phyloP scores from a whole-genome alignment of 2,888 invertebrate genomes.

The Ectemnius continuus region DNA sequence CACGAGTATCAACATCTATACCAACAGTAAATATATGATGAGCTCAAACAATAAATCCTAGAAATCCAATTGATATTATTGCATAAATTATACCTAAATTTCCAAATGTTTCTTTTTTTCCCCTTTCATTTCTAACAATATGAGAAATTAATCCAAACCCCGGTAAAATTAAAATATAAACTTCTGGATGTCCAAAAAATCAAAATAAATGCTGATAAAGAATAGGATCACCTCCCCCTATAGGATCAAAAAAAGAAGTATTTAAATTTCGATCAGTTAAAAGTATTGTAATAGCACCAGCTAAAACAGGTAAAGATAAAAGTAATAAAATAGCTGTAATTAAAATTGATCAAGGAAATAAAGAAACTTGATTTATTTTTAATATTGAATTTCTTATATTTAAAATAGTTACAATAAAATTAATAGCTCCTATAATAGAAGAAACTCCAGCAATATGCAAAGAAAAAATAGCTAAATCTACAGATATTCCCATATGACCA shows the following conservation, averaged over 20 bases:
- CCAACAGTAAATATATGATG: conserved; percentile 93
- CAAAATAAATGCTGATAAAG: conserved; percentile 91
- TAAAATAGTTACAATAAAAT: conserved; percentile 88
- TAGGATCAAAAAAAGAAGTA: conserved; percentile 89
- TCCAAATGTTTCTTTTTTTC: conserved; percentile 87
- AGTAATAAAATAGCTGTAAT: conserved; percentile 84
- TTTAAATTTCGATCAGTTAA: conserved; percentile 89
- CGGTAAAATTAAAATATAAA: conserved; percentile 91
- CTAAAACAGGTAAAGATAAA: conserved; percentile 86
- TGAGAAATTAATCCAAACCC: conserved; percentile 91
- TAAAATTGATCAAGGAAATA: conserved; percentile 87
- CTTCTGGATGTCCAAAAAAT: conserved; percentile 93
- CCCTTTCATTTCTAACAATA: conserved; percentile 86
- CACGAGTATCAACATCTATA: conserved; percentile 90
- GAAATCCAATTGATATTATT: conserved; percentile 88
- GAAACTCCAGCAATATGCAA: conserved; percentile 87
- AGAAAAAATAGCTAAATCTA: conserved; percentile 88
- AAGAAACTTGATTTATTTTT: conserved; percentile 83
- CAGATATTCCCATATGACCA: conserved; percentile 84
- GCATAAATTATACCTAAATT: conserved; percentile 89
- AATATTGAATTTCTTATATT: conserved; percentile 83
- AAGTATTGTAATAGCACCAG: conserved; percentile 89
- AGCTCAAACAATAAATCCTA: conserved; percentile 91
- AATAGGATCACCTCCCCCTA: conserved; percentile 89
- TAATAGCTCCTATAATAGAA: conserved; percentile 87